A percentile compares a stretch with the other conserved stretches of the same genome.
These are phyloP conservation scores for Clamator glandarius DNA, from an alignment of 2,797 vertebrate genomes.

Conservation along the genomic window DNA sequence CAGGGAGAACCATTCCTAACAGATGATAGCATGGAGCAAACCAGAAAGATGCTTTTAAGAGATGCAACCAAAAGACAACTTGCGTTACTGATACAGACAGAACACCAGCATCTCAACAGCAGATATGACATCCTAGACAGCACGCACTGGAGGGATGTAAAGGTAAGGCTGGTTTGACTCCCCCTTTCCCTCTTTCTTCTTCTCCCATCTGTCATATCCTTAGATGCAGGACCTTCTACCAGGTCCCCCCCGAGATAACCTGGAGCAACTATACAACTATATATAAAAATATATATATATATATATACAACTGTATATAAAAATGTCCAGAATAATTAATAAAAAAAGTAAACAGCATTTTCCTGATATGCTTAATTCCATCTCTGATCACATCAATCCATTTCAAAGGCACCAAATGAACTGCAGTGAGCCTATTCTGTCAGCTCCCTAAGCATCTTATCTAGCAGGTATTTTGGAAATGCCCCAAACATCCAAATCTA, in stretches of 20 bases:
- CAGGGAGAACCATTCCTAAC: fast-evolving
- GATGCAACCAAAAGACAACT: not conserved
- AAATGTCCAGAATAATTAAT: not conserved
- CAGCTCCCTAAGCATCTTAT: not conserved
- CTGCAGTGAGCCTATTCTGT: not conserved
- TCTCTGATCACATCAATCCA: not conserved
- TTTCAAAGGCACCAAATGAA: not conserved
- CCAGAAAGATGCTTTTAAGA: not conserved
- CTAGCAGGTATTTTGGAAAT: not conserved
- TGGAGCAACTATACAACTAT: not conserved
- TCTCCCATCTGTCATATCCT: not conserved
- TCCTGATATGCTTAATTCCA: not conserved
- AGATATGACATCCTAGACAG: not conserved
- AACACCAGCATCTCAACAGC: not conserved
- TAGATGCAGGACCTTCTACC: not conserved
- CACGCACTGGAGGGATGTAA: not conserved
- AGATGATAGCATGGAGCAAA: not conserved
- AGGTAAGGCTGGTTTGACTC: not conserved
- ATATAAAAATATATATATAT: not conserved
- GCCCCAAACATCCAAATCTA: not conserved
- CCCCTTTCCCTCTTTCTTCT: not conserved
- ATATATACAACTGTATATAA: not conserved
- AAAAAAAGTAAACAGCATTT: not conserved
- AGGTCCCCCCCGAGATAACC: not conserved
- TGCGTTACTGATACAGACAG: fast-evolving